Percentiles rank a stretch among this genome's conserved stretches.
Evolutionary conservation across 2,797 vertebrate species (phyloP).

Genomic region (Cossypha caffra): DNA sequence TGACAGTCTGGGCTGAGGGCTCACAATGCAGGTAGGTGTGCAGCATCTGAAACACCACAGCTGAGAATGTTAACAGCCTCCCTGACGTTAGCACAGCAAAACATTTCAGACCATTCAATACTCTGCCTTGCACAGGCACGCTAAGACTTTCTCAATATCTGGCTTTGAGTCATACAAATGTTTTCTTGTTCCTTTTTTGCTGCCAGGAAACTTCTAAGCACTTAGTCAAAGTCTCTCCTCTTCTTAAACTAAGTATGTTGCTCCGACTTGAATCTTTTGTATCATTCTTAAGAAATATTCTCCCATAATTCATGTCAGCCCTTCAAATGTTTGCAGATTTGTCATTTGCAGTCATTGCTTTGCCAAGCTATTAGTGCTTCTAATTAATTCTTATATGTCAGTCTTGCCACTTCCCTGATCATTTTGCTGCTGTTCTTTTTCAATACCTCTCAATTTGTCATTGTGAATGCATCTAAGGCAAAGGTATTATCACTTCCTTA

Average conservation of each 20-base stretch:
- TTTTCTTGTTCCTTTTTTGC: constrained; percentile 9
- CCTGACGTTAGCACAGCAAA: neutral
- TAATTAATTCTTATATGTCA: constrained; percentile 21
- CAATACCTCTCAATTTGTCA: neutral
- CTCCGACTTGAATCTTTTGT: constrained; percentile 1
- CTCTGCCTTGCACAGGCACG: neutral
- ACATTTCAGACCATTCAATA: neutral
- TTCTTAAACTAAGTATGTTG: neutral
- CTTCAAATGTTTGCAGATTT: constrained; percentile 57
- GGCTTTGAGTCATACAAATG: neutral
- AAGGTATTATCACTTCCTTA: neutral
- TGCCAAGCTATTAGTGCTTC: constrained; percentile 24
- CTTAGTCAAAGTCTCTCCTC: neutral
- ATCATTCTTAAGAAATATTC: neutral
- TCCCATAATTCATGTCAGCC: constrained; percentile 23
- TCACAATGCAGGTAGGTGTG: neutral
- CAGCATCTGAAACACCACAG: neutral
- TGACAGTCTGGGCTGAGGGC: neutral
- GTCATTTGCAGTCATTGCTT: constrained; percentile 20
- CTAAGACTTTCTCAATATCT: neutral
- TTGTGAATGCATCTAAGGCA: neutral
- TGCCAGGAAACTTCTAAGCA: neutral
- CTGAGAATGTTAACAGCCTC: neutral
- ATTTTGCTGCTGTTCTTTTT: constrained; percentile 10
- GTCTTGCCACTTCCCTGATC: neutral